phyloP scores from a whole-genome alignment of 2,888 invertebrate genomes.

The Acanthosepion lycidas region DNA sequence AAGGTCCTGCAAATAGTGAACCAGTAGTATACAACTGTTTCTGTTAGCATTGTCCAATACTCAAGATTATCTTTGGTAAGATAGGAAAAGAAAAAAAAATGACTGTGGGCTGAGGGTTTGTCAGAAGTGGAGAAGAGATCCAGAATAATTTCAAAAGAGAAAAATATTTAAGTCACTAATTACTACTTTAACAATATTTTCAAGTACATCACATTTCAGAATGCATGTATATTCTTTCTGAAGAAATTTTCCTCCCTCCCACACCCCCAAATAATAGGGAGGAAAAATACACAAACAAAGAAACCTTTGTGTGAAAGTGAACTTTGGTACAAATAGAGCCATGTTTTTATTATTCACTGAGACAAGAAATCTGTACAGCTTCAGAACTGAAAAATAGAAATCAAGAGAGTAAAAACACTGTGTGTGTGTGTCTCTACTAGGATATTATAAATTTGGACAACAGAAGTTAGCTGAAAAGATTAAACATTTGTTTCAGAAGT shows the following conservation, averaged over 20 bases:
- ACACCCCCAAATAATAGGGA: neutral
- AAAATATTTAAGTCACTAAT: neutral
- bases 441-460: neutral
- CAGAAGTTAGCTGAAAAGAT: neutral
- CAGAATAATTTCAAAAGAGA: neutral
- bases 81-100: neutral
- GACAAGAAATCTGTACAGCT: slow-evolving; percentile 43
- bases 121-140: neutral
- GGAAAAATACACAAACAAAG: neutral
- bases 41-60: neutral
- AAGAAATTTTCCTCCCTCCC: neutral
- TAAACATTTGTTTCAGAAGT: neutral
- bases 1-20: neutral
- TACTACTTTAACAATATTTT: neutral
- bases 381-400: slow-evolving; percentile 11
- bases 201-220: neutral
- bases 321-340: slow-evolving; percentile 43
- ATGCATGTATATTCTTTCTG: neutral
- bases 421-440: neutral
- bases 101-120: neutral
- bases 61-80: neutral
- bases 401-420: neutral
- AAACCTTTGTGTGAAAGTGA: slow-evolving; percentile 36
- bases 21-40: neutral
- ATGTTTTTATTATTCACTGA: slow-evolving; percentile 14